Percentiles rank a stretch among this genome's conserved stretches.
Conservation (phyloP, 2,888 invertebrate genomes). For the Tinea semifulvella region DNA sequence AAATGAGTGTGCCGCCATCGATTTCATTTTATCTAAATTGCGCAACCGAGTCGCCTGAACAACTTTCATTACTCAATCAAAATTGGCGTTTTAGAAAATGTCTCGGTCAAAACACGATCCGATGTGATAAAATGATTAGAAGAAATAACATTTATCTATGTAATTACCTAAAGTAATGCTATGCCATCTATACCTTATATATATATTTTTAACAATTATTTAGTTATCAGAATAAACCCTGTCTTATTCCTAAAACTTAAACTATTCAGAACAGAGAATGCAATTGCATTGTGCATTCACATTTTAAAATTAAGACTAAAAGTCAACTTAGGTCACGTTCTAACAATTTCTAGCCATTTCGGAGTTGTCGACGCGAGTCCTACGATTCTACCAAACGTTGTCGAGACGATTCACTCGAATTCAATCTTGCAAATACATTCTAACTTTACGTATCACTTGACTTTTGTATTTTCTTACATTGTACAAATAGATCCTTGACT, state of each 20-base stretch:
- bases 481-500: neutral
- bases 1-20: slow-evolving; percentile 6
- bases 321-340: slow-evolving; percentile 21
- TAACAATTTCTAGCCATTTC: slow-evolving; percentile 27
- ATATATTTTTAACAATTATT: too few relatives aligned
- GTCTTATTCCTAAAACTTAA: too few relatives aligned
- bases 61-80: slow-evolving; percentile 9
- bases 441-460: slow-evolving; percentile 10
- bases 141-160: neutral
- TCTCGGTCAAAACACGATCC: neutral
- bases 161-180: too few relatives aligned
- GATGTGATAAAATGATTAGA: neutral
- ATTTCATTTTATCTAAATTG: slow-evolving; percentile 9
- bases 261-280: too few relatives aligned
- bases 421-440: slow-evolving; percentile 25
- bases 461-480: neutral
- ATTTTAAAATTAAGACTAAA: too few relatives aligned
- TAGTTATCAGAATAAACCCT: too few relatives aligned
- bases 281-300: too few relatives aligned
- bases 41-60: neutral
- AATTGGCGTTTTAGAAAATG: slow-evolving; percentile 6
- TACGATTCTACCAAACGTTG: slow-evolving; percentile 15
- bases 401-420: slow-evolving; percentile 23
- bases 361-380: slow-evolving; percentile 24
- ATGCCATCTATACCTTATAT: too few relatives aligned